Base-by-base conservation (phyloP, 2,888 invertebrate genomes). In the Syrphus vitripennis region DNA sequence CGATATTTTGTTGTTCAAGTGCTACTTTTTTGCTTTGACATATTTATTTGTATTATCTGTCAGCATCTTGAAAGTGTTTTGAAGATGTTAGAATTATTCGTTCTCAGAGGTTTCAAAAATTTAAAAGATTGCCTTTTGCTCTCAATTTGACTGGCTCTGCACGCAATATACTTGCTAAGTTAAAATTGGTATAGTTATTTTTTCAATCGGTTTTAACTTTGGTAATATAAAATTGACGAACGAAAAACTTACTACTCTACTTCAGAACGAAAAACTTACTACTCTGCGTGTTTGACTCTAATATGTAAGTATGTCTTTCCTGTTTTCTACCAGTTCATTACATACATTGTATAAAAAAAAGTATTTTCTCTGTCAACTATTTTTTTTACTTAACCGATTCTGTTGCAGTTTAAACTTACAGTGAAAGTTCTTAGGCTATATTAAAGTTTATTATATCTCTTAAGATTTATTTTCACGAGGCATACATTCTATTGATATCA, bases 401-500 rank as follows among this genome's bases (percentile, higher is more conserved):
- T 61, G 40, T 61, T 61, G 61, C 24, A 40, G 61, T 61, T 24
- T 63, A 42, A 42, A 42, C 63, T 42, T 63, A 63, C 16, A 63
- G n/a, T 42, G n/a, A 59, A 26, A 26, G 34, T 14, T 72, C 71
- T 61, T 53, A 61, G 53, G 26, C 59, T 83, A 72, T 74, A 53
- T 83, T 69, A 61, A 21, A 34, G 80, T 84, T 80, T 61, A 71
- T 76, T 76, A 76, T 65, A 80, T 82, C 65, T 59, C 29, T 90
- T 26, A 26, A 84, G 84, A 89, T 89, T 91, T 88, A 91, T 88
- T 94, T 94, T 97, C 97, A 97, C 94, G 97, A 97, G 83, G 97
- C 96, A 93, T 99, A 99, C 97, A 99, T 97, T 89, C 96, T 94
- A 92, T 97, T 97, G 90, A 99, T 97, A 93, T 98, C 97, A 89